These are phyloP conservation scores for Meloidogyne hapla DNA, from an alignment of 1,140 invertebrate species.

Conservation along the genomic window DNA sequence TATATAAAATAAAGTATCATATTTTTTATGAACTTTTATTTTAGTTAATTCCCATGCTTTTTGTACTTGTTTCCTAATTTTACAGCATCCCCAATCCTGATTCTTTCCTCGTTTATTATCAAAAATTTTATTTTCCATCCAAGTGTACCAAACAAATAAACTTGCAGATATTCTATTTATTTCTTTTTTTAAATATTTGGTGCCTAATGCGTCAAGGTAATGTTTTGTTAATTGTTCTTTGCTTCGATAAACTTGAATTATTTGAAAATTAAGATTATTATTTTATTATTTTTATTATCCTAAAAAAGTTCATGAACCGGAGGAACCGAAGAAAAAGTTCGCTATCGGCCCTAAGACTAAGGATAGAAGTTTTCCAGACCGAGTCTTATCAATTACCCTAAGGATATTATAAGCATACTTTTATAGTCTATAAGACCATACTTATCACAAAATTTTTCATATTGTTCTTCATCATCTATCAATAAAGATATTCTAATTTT, in stretches of 20 bases:
- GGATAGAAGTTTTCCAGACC: too few species aligned
- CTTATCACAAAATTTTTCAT: background rate
- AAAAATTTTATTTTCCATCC: background rate
- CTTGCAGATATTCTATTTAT: background rate
- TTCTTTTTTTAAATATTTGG: background rate
- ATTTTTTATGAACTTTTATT: background rate
- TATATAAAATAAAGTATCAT: background rate
- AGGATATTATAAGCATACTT: background rate
- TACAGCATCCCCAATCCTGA: background rate
- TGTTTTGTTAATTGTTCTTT: constrained; percentile 1
- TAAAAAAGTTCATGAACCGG: too few species aligned
- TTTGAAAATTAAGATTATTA: background rate
- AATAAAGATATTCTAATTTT: background rate
- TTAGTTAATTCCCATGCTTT: background rate
- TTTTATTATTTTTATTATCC: too few species aligned
- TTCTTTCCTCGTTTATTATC: background rate
- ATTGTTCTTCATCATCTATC: background rate
- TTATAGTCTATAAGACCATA: background rate
- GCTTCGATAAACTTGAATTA: background rate
- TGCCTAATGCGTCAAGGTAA: background rate
- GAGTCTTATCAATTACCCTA: too few species aligned
- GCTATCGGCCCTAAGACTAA: too few species aligned
- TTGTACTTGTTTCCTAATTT: background rate
- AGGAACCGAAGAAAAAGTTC: too few species aligned
- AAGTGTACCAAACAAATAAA: background rate